Conservation (phyloP, 2,797 vertebrate species). For the Catharus ustulatus region DNA sequence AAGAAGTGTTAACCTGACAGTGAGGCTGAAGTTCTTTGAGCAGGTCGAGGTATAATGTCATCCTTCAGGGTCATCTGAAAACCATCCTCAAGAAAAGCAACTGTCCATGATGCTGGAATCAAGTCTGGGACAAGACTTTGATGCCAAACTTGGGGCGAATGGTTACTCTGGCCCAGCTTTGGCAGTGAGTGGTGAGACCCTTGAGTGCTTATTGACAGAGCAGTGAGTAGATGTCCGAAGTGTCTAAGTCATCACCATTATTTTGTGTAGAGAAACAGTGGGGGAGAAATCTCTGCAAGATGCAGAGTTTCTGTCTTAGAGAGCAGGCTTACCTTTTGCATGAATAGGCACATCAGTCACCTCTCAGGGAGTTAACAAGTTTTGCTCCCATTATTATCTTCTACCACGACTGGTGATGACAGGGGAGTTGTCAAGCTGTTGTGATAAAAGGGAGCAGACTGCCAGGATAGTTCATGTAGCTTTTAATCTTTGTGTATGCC, state of each 20-base stretch:
- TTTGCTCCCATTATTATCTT: slow-evolving; percentile 36
- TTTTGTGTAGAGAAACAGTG: background rate
- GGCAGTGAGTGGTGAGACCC: background rate
- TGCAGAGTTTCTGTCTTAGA: background rate
- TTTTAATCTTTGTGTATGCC: slow-evolving; percentile 70
- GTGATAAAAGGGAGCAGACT: slow-evolving; percentile 63
- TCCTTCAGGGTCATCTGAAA: background rate
- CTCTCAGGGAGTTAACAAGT: slow-evolving; percentile 12
- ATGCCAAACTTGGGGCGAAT: background rate
- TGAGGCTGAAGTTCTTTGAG: background rate
- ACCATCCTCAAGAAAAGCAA: background rate
- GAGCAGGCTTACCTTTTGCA: background rate
- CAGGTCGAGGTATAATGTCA: background rate
- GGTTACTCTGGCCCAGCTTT: background rate
- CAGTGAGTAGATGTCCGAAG: background rate
- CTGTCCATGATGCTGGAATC: background rate
- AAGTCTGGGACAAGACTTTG: background rate
- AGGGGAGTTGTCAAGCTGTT: slow-evolving; percentile 62
- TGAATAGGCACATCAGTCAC: background rate
- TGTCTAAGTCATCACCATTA: background rate
- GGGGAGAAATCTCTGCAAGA: background rate
- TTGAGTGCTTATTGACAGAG: background rate
- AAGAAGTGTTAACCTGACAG: background rate
- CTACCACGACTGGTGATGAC: slow-evolving; percentile 29
- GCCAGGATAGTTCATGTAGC: slow-evolving; percentile 49